Evolutionary conservation across 2,888 invertebrate genomes (phyloP).

Genomic region (Hydropsyche betteni): DNA sequence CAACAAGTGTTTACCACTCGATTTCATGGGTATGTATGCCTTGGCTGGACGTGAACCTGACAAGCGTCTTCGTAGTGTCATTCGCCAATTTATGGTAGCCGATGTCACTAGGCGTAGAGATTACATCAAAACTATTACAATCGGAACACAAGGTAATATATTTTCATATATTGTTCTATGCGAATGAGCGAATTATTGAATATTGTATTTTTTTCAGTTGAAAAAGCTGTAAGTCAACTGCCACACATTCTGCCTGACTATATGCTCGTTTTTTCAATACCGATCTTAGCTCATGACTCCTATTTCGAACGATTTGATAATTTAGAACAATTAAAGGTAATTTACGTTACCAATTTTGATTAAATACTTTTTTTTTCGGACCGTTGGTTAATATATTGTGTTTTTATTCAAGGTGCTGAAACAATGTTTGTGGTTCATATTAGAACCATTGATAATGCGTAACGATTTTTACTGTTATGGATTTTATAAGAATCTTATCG

Average conservation of each 20-base stretch:
- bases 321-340: constrained; percentile 76
- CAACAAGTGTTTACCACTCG: constrained; percentile 89
- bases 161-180: constrained; percentile 51
- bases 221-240: constrained; percentile 78
- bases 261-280: constrained; percentile 96
- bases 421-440: constrained; percentile 91
- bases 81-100: constrained; percentile 84
- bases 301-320: constrained; percentile 81
- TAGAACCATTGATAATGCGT: constrained; percentile 92
- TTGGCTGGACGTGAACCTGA: constrained; percentile 90
- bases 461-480: constrained; percentile 95
- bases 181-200: constrained; percentile 42
- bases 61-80: constrained; percentile 72
- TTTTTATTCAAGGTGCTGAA: constrained; percentile 67
- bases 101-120: constrained; percentile 92
- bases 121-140: constrained; percentile 85
- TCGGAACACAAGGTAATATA: constrained; percentile 69
- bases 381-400: neutral
- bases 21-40: constrained; percentile 96
- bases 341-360: neutral
- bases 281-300: constrained; percentile 93
- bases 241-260: constrained; percentile 95
- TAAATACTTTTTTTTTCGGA: neutral
- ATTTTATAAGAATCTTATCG: constrained; percentile 93
- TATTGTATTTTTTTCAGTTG: constrained; percentile 58